Evolutionary conservation across 2,797 vertebrate genomes (phyloP), one percentile per base, ranked within the genome.

Genomic region (Podarcis siculus): DNA sequence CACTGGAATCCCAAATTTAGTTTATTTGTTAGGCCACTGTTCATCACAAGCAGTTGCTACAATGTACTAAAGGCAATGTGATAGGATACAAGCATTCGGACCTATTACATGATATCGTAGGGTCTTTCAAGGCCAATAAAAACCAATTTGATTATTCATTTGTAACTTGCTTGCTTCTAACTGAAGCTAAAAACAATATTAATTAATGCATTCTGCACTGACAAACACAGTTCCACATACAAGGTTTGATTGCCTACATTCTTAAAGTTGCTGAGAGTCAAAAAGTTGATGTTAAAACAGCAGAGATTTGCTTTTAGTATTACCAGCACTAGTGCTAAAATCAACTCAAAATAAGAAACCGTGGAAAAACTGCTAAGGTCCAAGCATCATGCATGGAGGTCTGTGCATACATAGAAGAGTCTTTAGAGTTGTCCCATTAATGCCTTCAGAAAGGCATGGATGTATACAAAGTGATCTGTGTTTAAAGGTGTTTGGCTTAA

Each of bases 401-500:
- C 55, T 19, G 9, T 21, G 66, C 8, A 21, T 79, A 15, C 7
- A 79, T 3, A 21, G 15, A 55, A 15, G 4, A 12, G 23, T 27
- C 37, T 78, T 78, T 35, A 8, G 49, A 55, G 49, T 55, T 55
- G 49, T 55, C 49, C 49, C 49, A 55, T 55, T 15, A 4, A 15
- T 49, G 12, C 45, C 45, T 49, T 49, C 49, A 55, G 49, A 15
- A 55, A 55, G 49, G 49, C 49, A 15, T 55, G 4, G 49, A 15
- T 78, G 5, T 15, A n/a, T 7, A 79, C 7, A 37, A 55, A 55
- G 49, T 55, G 49, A 15, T 55, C 13, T 55, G 49, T 15, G 71
- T 91, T 93, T 94, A 87, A 94, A 91, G 23, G 13, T 39, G 13
- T 55, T 55, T 67, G 12, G 58, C 61, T 66, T 27, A 71, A 79